A percentile compares a stretch with the other conserved stretches of the same genome.
These are phyloP conservation scores for Piprites chloris DNA, from an alignment of 2,113 vertebrate species.

Conservation along the genomic window DNA sequence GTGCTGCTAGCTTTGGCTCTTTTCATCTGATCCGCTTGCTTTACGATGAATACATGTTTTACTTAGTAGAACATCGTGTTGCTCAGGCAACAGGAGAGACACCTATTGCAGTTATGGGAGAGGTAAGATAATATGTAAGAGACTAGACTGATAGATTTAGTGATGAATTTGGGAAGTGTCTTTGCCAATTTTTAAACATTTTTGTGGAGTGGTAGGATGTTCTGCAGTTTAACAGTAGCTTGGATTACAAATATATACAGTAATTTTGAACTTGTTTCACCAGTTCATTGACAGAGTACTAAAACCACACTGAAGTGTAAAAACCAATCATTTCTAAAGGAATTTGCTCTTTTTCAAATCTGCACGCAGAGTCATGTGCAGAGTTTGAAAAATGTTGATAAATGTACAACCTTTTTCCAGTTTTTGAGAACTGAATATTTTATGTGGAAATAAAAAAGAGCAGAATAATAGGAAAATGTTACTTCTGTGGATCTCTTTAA, in stretches of 20 bases:
- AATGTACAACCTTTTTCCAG: background rate
- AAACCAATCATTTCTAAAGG: background rate
- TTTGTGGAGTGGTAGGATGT: background rate
- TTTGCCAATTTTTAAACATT: background rate
- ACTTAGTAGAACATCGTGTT: slow-evolving; percentile 84
- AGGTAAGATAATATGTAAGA: slow-evolving; percentile 71
- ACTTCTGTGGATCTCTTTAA: background rate
- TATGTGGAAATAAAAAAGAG: background rate
- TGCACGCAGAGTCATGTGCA: background rate
- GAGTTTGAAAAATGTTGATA: background rate
- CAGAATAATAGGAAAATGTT: background rate
- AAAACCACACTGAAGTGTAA: background rate
- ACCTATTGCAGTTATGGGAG: slow-evolving; percentile 84
- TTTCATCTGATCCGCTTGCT: slow-evolving; percentile 85
- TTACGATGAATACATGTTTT: slow-evolving; percentile 86
- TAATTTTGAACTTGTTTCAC: background rate
- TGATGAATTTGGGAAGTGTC: background rate
- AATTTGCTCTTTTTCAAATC: background rate
- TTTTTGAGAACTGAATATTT: background rate
- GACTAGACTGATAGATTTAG: background rate
- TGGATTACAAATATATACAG: background rate
- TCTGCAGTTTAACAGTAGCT: background rate
- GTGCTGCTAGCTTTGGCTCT: slow-evolving; percentile 85
- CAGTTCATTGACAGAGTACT: background rate
- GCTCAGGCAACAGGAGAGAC: slow-evolving; percentile 85